Percentiles rank a stretch among this genome's conserved stretches.
These are phyloP conservation scores for Melanophora roralis DNA, from an alignment of 2,888 invertebrate genomes.

Conservation along the genomic window DNA sequence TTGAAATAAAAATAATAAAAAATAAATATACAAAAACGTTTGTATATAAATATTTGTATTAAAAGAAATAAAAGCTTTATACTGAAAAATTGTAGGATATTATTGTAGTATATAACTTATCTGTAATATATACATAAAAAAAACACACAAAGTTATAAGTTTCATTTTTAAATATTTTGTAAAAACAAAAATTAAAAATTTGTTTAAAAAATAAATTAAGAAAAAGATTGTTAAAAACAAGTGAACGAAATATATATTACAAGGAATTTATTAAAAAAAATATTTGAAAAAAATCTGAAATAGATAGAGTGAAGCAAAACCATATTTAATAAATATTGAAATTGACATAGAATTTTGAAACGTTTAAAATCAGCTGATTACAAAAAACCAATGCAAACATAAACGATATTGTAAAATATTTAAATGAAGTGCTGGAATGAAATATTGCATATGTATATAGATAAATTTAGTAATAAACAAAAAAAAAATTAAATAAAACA, in stretches of 20 bases:
- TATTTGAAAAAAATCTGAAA: constrained; percentile 11
- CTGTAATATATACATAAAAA: constrained; percentile 4
- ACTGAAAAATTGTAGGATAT: constrained; percentile 52
- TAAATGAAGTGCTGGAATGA: constrained; percentile 28
- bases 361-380: neutral
- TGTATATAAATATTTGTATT: constrained; percentile 36
- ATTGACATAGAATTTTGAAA: constrained; percentile 35
- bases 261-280: neutral
- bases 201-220: constrained; percentile 3
- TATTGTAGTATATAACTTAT: constrained; percentile 8
- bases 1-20: neutral
- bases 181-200: constrained; percentile 18
- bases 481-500: too few species aligned
- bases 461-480: constrained; percentile 36
- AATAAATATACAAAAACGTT: neutral
- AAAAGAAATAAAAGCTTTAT: constrained; percentile 55
- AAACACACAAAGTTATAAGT: constrained; percentile 11
- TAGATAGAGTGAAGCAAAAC: constrained; percentile 34
- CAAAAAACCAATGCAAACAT: constrained; percentile 43
- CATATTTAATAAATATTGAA: constrained; percentile 48
- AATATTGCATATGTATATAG: constrained; percentile 57
- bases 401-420: constrained; percentile 58
- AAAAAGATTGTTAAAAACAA: neutral
- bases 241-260: constrained; percentile 1
- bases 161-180: constrained; percentile 25